Percentiles rank a stretch among this genome's conserved stretches.
Conservation (phyloP, 2,797 vertebrate species). For the Thaleichthys pacificus region DNA sequence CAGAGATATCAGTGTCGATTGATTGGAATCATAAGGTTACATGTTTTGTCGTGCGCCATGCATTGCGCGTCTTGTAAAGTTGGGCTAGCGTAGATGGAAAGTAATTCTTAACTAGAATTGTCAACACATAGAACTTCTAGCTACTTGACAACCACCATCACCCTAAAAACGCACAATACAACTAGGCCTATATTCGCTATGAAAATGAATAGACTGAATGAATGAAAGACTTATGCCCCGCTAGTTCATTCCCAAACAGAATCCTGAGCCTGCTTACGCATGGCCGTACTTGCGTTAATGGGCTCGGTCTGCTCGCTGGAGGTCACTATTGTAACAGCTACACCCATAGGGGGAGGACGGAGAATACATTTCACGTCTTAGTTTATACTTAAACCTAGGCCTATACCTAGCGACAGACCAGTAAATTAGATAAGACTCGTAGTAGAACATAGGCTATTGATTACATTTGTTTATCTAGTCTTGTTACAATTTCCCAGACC, state of each 20-base stretch:
- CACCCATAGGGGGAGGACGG: constrained; percentile 6
- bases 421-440: background rate
- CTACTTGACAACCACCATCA: too few relatives aligned
- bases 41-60: background rate
- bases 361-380: background rate
- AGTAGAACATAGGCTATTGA: background rate
- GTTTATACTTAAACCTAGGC: background rate
- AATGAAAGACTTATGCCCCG: background rate
- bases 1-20: too few relatives aligned
- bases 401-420: background rate
- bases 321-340: constrained; percentile 73
- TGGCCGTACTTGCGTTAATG: background rate
- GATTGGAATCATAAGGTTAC: too few relatives aligned
- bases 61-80: background rate
- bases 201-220: background rate
- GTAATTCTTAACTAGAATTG: background rate
- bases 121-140: background rate
- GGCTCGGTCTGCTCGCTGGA: constrained; percentile 61
- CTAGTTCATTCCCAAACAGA: constrained; percentile 16
- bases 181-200: too few relatives aligned
- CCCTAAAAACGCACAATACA: too few relatives aligned
- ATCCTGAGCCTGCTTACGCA: constrained; percentile 25
- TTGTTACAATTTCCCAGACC: background rate
- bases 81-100: background rate
- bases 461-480: background rate